Conservation (phyloP, 2,797 vertebrate genomes). For the Myiotriccus ornatus region DNA sequence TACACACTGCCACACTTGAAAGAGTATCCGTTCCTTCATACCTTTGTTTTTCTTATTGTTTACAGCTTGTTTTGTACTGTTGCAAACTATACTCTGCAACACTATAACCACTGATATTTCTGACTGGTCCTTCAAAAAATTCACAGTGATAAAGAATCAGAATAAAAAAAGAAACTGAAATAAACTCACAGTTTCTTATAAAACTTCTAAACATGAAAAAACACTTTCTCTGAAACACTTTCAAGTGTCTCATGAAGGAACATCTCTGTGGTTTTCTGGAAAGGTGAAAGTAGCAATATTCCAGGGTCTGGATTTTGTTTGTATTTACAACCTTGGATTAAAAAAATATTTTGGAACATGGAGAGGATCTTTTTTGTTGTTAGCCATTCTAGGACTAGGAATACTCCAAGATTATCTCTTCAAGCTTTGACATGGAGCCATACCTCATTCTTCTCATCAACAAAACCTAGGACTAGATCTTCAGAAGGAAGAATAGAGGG, state of each 20-base stretch:
- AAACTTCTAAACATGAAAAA: background rate
- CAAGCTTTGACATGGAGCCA: background rate
- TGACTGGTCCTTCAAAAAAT: background rate
- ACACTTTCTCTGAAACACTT: background rate
- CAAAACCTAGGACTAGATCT: background rate
- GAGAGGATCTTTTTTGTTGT: background rate
- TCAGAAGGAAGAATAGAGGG: background rate
- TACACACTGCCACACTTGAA: background rate
- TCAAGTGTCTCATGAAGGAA: background rate
- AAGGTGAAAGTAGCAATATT: background rate
- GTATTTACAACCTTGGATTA: background rate
- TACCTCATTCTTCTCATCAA: background rate
- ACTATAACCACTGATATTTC: background rate
- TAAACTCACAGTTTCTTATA: background rate
- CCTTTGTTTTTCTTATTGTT: background rate
- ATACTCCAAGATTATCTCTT: background rate
- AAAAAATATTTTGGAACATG: background rate
- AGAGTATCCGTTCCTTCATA: background rate
- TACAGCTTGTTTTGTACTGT: background rate
- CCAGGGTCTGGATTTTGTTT: background rate
- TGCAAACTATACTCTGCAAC: background rate
- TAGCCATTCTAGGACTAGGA: background rate
- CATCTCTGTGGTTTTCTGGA: background rate
- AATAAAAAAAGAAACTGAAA: background rate
- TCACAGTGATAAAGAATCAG: background rate